Evolutionary conservation across 2,797 vertebrate genomes (phyloP).

Genomic region (Spatula clypeata): DNA sequence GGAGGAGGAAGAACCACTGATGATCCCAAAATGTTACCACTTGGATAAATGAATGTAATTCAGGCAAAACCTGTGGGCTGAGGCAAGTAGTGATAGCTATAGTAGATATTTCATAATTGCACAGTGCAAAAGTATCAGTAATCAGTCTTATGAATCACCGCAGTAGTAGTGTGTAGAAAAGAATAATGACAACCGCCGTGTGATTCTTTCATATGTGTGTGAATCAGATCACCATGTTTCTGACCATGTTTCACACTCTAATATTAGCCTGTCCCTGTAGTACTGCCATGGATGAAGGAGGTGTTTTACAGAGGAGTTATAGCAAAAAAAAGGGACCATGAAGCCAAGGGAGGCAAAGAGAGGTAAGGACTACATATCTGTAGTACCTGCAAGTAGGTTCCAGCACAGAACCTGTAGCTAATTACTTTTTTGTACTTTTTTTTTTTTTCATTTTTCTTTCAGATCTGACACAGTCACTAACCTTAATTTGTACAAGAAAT

Average conservation of each 20-base stretch:
- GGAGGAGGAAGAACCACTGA: neutral
- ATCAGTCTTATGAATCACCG: neutral
- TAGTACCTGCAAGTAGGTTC: rapidly evolving
- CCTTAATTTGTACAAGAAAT: neutral
- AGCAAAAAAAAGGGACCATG: neutral
- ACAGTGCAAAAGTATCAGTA: neutral
- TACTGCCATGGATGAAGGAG: neutral
- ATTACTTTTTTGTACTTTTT: neutral
- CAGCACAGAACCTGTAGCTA: neutral
- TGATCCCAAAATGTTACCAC: neutral
- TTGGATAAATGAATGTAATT: neutral
- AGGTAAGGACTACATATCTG: rapidly evolving
- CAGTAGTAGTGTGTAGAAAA: neutral
- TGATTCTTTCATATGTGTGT: neutral
- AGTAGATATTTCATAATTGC: neutral
- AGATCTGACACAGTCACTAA: neutral
- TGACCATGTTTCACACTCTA: neutral
- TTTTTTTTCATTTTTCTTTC: neutral
- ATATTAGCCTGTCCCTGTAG: neutral
- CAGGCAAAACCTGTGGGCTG: neutral
- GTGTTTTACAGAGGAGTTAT: neutral
- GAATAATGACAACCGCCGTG: rapidly evolving
- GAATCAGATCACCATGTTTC: neutral
- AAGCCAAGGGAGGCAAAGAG: rapidly evolving
- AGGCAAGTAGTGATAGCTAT: neutral